Base-by-base conservation (phyloP, 1,140 invertebrate genomes). In the Leptinotarsa undecemlineata region DNA sequence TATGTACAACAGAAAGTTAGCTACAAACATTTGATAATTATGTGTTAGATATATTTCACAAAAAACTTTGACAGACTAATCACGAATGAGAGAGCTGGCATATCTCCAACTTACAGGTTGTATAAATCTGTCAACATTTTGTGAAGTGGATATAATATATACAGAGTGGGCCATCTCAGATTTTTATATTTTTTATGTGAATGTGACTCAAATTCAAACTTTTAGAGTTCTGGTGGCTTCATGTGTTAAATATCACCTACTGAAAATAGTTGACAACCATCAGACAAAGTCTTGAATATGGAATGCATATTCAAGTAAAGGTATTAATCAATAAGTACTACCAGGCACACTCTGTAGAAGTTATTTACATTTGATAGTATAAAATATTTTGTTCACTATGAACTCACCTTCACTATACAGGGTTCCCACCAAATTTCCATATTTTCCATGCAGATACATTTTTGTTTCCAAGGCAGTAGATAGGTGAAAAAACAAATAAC, bases 361-460 rank as follows among this genome's bases (percentile, higher is more conserved):
- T 64, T 26, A 64, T 64, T 64, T 64, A 64, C 63, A 64, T 20
- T 64, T 23, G 4, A 64, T 64, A 64, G 15, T 21, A 15, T n/a
- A 64, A 64, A 23, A 42, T 42, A 42, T 15, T 64, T 33, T 70
- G 68, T 70, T 70, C 68, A 57, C 47, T 57, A 57, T 70, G 48
- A 70, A 70, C 68, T 70, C 68, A 70, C 68, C 68, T 70, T 70
- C 33, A n/a, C 20, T 70, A 51, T 23, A 70, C 68, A 70, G 68
- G 68, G 68, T 70, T 70, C 68, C 68, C 68, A 70, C 68, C 68
- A 70, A 70, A 57, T 70, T 48, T 70, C 68, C 68, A 20, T 15
- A 42, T 48, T 57, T 70, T 70, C 68, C 68, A 70, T 70, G 68
- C 68, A 70, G 66, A 68, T 68, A 68, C 33, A 42, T 68, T 68